phyloP scores from a whole-genome alignment of 2,888 invertebrate genomes.

The Platerodrilus igneus region DNA sequence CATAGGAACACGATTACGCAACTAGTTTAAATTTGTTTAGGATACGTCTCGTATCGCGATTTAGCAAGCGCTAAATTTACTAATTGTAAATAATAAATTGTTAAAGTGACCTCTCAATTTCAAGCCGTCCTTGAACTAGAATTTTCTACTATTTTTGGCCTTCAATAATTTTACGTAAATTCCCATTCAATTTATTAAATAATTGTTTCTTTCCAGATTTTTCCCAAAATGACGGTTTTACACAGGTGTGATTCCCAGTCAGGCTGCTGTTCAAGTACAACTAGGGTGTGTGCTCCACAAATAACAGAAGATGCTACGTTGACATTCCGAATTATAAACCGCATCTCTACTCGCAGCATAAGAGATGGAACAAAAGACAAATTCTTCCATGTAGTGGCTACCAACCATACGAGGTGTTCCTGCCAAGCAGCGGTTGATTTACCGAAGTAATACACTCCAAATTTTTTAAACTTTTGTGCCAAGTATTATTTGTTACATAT shows the following conservation, averaged over 20 bases:
- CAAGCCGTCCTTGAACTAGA: too few species aligned
- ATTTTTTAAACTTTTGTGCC: too few species aligned
- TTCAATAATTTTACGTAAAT: neutral
- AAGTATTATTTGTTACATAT: too few species aligned
- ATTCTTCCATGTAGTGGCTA: slow-evolving; percentile 8
- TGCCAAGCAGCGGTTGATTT: slow-evolving; percentile 10
- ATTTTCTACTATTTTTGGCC: too few species aligned
- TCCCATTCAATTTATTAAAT: neutral
- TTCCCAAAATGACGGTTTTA: slow-evolving; percentile 40
- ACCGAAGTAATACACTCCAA: slow-evolving; percentile 9
- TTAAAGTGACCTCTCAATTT: too few species aligned
- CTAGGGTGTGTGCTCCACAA: slow-evolving; percentile 36
- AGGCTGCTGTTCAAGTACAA: slow-evolving; percentile 38
- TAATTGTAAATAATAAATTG: too few species aligned
- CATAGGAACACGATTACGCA: too few species aligned
- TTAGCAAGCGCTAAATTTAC: too few species aligned
- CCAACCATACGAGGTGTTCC: slow-evolving; percentile 15
- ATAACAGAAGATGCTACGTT: slow-evolving; percentile 38
- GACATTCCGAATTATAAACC: slow-evolving; percentile 38
- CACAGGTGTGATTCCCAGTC: slow-evolving; percentile 38
- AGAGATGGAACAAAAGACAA: slow-evolving; percentile 2
- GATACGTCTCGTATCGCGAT: too few species aligned
- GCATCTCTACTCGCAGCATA: slow-evolving; percentile 2
- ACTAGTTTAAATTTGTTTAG: too few species aligned
- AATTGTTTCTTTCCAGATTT: too few species aligned